Conservation (phyloP, 2,888 invertebrate species). For the Melanostoma scalare region DNA sequence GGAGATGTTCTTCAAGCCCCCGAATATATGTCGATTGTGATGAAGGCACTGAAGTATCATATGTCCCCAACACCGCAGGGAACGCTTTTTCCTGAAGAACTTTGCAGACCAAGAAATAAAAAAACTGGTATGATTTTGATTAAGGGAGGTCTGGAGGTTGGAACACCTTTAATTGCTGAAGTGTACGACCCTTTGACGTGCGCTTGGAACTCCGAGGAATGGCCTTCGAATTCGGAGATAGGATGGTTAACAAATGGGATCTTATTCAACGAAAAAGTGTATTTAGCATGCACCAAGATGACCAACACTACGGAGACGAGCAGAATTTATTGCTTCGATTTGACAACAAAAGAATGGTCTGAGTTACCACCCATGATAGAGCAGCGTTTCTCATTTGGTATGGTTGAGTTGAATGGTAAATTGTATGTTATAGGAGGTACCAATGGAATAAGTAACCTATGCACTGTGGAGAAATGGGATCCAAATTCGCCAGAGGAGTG, state of each 20-base stretch:
- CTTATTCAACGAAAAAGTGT: background rate
- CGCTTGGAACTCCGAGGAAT: conserved; percentile 1
- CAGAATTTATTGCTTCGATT: conserved; percentile 30
- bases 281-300: conserved; percentile 1
- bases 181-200: background rate
- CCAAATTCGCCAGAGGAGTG: background rate
- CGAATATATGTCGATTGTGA: background rate
- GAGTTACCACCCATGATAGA: conserved; percentile 3
- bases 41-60: conserved; percentile 37
- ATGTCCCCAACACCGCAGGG: background rate
- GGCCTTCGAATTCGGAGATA: background rate
- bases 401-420: conserved; percentile 18
- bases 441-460: background rate
- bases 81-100: background rate
- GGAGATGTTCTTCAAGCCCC: background rate
- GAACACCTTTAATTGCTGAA: background rate
- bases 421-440: conserved; percentile 32
- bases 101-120: conserved; percentile 20
- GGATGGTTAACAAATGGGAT: conserved; percentile 36
- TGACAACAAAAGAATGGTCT: background rate
- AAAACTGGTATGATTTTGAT: conserved; percentile 3
- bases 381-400: conserved; percentile 27
- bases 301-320: background rate
- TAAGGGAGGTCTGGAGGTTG: background rate
- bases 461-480: conserved; percentile 27